These are phyloP conservation scores for Zygothrica quintamaculata DNA, from an alignment of 2,888 invertebrate species.

Conservation along the genomic window DNA sequence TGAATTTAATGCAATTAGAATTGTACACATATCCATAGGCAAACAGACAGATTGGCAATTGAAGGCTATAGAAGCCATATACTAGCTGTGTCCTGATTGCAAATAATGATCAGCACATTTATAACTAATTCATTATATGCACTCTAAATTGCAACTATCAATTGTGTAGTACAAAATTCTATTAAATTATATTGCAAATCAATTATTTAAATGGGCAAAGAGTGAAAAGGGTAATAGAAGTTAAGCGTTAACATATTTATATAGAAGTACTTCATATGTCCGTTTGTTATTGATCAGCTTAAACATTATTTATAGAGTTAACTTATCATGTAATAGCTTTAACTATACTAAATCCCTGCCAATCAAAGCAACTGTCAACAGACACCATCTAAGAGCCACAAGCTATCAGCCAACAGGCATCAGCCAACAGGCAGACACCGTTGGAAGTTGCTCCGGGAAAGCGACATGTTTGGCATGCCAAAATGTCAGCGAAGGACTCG, in stretches of 20 bases:
- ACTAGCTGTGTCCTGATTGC: constrained; percentile 61
- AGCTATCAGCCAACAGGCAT: background rate
- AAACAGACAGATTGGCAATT: constrained; percentile 23
- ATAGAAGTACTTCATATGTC: no score
- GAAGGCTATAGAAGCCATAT: constrained; percentile 38
- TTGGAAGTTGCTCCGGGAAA: constrained; percentile 28
- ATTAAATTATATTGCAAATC: constrained; percentile 14
- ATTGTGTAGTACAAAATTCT: background rate
- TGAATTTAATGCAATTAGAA: constrained; percentile 30
- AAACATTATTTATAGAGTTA: constrained; percentile 47
- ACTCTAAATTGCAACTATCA: background rate
- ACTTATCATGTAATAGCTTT: constrained; percentile 45
- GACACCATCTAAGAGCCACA: background rate
- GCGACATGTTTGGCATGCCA: constrained; percentile 74
- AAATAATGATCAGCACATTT: constrained; percentile 34
- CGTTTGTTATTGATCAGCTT: background rate
- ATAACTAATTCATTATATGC: constrained; percentile 47
- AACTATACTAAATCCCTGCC: constrained; percentile 27
- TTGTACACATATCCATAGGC: background rate
- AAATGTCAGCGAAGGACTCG: constrained; percentile 53
- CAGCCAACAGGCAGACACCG: constrained; percentile 8
- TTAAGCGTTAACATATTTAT: no score
- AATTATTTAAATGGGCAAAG: no score
- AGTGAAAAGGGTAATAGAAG: no score
- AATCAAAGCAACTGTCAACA: constrained; percentile 28